Evolutionary conservation across 2,797 vertebrate genomes (phyloP).

Genomic region (Saxicola maurus): DNA sequence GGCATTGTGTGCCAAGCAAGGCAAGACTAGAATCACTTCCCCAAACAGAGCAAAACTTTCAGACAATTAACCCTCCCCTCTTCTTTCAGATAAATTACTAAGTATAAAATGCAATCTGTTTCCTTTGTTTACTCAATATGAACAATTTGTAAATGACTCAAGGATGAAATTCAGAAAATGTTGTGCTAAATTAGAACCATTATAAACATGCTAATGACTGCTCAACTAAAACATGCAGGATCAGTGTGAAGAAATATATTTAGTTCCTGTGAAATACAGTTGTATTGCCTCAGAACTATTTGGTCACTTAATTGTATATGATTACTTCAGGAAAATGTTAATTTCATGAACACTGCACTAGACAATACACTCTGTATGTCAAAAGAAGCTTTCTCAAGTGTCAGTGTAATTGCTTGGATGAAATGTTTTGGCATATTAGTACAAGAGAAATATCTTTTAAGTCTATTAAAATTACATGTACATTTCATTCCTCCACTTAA

Average conservation of each 20-base stretch:
- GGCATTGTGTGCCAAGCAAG: slow-evolving; percentile 80
- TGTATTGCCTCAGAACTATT: slow-evolving; percentile 72
- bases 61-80: slow-evolving; percentile 82
- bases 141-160: slow-evolving; percentile 84
- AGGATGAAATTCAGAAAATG: slow-evolving; percentile 83
- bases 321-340: slow-evolving; percentile 72
- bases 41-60: slow-evolving; percentile 79
- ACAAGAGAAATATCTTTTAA: slow-evolving; percentile 36
- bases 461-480: slow-evolving; percentile 37
- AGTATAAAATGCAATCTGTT: slow-evolving; percentile 84
- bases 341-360: slow-evolving; percentile 63
- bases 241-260: slow-evolving; percentile 75
- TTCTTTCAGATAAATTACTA: slow-evolving; percentile 82
- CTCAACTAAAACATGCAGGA: slow-evolving; percentile 78
- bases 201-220: slow-evolving; percentile 83
- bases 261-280: slow-evolving; percentile 72
- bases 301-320: slow-evolving; percentile 74
- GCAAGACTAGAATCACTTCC: slow-evolving; percentile 75
- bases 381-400: slow-evolving; percentile 44
- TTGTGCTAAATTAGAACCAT: slow-evolving; percentile 83
- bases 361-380: slow-evolving; percentile 50
- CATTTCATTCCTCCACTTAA: slow-evolving; percentile 32
- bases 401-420: slow-evolving; percentile 33
- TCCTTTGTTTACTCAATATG: slow-evolving; percentile 84
- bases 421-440: slow-evolving; percentile 16